Evolutionary conservation across 2,113 vertebrate genomes (phyloP).

Genomic region (Menura novaehollandiae): DNA sequence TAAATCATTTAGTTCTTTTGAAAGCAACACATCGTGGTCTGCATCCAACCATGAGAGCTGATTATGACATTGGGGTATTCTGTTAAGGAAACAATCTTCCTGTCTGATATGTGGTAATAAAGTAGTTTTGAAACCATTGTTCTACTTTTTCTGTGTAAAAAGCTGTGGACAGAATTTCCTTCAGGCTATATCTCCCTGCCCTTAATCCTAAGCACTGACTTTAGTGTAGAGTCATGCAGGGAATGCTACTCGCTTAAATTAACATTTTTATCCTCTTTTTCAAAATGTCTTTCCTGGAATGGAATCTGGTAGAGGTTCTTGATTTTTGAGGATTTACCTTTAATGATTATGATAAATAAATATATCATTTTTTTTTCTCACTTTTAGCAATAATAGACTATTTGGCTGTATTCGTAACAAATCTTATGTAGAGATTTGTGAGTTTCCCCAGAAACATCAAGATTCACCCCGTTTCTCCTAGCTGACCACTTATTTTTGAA

Average conservation of each 20-base stretch:
- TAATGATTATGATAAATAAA: background rate
- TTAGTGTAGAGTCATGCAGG: background rate
- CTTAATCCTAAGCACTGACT: background rate
- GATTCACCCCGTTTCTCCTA: background rate
- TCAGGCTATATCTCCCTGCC: background rate
- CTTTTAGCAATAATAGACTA: background rate
- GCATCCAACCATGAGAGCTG: background rate
- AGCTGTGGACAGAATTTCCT: background rate
- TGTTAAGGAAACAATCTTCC: background rate
- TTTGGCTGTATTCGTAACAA: background rate
- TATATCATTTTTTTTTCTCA: background rate
- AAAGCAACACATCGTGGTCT: background rate
- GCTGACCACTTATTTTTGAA: background rate
- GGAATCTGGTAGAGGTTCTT: background rate
- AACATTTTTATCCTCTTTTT: background rate
- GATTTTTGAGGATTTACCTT: background rate
- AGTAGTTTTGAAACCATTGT: background rate
- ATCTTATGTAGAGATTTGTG: background rate
- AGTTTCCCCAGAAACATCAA: background rate
- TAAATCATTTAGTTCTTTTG: background rate
- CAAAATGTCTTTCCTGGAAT: background rate
- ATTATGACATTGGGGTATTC: background rate
- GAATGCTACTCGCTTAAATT: background rate
- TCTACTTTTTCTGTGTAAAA: background rate
- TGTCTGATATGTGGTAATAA: background rate